Evolutionary conservation across 1,140 invertebrate genomes (phyloP), one percentile per base, ranked within the genome.

Genomic region (Lithobius niger): DNA sequence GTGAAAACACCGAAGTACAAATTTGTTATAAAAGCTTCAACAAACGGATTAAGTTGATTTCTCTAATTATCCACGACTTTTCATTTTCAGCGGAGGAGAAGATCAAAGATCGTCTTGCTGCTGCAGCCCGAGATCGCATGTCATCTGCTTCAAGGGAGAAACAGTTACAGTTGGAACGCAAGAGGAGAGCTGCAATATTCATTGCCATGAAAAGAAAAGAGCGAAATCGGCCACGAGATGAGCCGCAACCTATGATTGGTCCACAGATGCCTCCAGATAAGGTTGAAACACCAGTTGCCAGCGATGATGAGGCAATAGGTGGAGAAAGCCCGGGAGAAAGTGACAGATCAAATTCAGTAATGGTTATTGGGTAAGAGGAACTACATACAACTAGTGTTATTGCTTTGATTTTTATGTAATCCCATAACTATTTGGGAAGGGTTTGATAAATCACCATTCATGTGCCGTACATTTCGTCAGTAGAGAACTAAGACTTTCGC

Each of bases 81-180:
- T n/a, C n/a, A 13, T 47, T 27, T 65, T 54, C 52, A 74, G 76
- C 74, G 2, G 80, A 83, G 59, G 79, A 84, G 48, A 75, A 74
- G 48, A 65, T 82, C 1, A 82, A 77, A 63, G 80, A 83, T 56
- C 78, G 77, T 60, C 60, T 83, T 53, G 74, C 77, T 6, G 71
- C 72, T 40, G 77, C 77, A 2, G 76, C 78, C 0, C 63, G 78
- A 2, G 81, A 80, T 44, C 81, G 81, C 61, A 58, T 82, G 36
- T 69, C 72, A 3, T 70, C 73, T 1, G 71, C 72, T 2, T 72
- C 74, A 6, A 76, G 74, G 54, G 79, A 86, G 60, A 77, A 79
- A 62, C 80, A 82, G 47, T 61, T 85, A 2, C 82, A 87, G 62
- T 64, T 80, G 25, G 84, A 86, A 63, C 69, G 84, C 3, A 85